Evolutionary conservation across 2,113 vertebrate genomes (phyloP).

Genomic region (Ceuthmochares aereus): DNA sequence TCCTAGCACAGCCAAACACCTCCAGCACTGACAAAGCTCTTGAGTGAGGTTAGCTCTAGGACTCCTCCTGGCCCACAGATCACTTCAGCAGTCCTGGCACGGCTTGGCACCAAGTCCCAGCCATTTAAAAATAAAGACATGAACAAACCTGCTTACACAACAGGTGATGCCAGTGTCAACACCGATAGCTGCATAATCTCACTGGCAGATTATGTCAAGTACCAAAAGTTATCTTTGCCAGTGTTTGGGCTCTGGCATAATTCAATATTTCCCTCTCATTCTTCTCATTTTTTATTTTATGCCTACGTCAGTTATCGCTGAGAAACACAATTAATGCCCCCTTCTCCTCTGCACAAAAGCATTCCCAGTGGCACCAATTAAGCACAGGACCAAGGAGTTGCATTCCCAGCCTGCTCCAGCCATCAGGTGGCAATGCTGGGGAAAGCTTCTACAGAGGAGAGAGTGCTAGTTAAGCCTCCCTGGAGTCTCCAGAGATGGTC

Average conservation of each 20-base stretch:
- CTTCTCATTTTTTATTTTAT: not conserved
- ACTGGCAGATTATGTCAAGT: not conserved
- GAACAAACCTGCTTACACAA: not conserved
- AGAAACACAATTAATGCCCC: not conserved
- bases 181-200: not conserved
- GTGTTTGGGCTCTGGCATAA: not conserved
- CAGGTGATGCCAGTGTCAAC: not conserved
- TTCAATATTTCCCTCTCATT: not conserved
- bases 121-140: not conserved
- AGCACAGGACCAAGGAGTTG: not conserved
- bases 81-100: not conserved
- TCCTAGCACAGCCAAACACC: not conserved
- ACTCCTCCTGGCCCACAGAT: not conserved
- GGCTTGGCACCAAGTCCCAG: not conserved
- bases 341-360: not conserved
- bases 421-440: not conserved
- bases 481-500: fast-evolving
- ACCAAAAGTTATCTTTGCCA: not conserved
- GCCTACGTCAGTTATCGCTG: not conserved
- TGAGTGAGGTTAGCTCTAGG: not conserved
- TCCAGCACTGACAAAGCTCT: not conserved
- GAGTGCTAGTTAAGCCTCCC: not conserved
- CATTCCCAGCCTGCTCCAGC: not conserved
- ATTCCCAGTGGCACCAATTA: not conserved
- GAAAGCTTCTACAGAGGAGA: not conserved